Percentiles rank a stretch among this genome's conserved stretches.
phyloP scores from a whole-genome alignment of 2,888 invertebrate species.

The Drosophila rellima region DNA sequence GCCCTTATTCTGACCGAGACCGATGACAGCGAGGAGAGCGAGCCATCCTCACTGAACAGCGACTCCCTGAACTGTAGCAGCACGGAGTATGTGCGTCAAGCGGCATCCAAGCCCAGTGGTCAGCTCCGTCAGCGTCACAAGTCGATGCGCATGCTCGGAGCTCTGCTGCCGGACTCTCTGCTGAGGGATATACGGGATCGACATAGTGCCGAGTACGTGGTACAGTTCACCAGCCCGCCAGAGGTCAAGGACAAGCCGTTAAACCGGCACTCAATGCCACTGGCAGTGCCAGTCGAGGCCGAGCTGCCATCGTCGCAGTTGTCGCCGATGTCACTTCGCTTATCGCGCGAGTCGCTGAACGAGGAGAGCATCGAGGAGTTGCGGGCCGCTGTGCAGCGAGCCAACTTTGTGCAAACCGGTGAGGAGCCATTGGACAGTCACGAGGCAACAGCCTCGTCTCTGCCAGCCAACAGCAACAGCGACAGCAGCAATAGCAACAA shows the following conservation, averaged over 20 bases:
- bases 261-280: slow-evolving; percentile 25
- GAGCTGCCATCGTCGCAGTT: not conserved
- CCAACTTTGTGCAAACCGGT: slow-evolving; percentile 76
- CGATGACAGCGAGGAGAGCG: slow-evolving; percentile 88
- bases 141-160: slow-evolving; percentile 65
- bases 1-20: slow-evolving; percentile 53
- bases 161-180: slow-evolving; percentile 87
- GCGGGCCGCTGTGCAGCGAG: slow-evolving; percentile 70
- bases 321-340: slow-evolving; percentile 26
- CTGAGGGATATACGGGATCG: slow-evolving; percentile 91
- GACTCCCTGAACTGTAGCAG: slow-evolving; percentile 91
- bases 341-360: slow-evolving; percentile 67
- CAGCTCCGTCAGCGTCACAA: slow-evolving; percentile 75
- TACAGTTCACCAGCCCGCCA: slow-evolving; percentile 56
- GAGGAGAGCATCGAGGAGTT: slow-evolving; percentile 76
- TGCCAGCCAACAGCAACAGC: slow-evolving; percentile 19
- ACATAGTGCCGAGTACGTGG: slow-evolving; percentile 65
- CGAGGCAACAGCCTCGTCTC: slow-evolving; percentile 27
- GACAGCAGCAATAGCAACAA: slow-evolving; percentile 21
- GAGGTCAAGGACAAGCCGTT: slow-evolving; percentile 58
- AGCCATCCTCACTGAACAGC: slow-evolving; percentile 91
- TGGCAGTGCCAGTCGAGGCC: not conserved
- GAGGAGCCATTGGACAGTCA: slow-evolving; percentile 43
- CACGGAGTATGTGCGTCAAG: slow-evolving; percentile 86
- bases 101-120: slow-evolving; percentile 65